Conservation (phyloP, 2,888 invertebrate species). For the Andrena marginata region DNA sequence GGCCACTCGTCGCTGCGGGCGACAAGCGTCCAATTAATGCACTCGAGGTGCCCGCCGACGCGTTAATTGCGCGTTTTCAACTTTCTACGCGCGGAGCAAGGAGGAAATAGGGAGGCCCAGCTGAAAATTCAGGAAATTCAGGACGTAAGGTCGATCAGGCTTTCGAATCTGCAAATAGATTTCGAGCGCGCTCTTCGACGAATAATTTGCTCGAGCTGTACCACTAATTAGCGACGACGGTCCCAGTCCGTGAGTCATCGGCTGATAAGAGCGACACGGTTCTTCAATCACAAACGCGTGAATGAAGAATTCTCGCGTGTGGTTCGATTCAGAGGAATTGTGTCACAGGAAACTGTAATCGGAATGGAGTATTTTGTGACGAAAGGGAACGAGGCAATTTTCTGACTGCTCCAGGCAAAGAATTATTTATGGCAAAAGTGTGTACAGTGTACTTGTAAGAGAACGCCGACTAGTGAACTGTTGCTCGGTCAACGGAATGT, state of each 20-base stretch:
- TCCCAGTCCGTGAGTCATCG: constrained; percentile 1
- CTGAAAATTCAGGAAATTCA: constrained; percentile 39
- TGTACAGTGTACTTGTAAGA: constrained; percentile 2
- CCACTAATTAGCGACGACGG: constrained; percentile 48
- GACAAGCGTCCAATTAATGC: constrained; percentile 46
- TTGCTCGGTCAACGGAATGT: not conserved
- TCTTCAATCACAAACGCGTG: not conserved
- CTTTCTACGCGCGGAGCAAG: constrained; percentile 46
- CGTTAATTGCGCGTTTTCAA: constrained; percentile 46
- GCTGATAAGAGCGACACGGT: constrained; percentile 18
- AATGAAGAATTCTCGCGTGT: constrained; percentile 2
- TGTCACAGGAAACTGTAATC: constrained; percentile 10
- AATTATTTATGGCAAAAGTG: not conserved
- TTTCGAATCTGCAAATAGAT: constrained; percentile 31
- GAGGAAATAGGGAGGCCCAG: not conserved
- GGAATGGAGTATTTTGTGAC: constrained; percentile 8
- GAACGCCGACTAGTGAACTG: not conserved
- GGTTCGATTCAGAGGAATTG: constrained; percentile 1
- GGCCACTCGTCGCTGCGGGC: not conserved
- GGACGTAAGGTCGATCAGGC: not conserved
- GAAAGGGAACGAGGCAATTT: not conserved
- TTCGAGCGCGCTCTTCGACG: not conserved
- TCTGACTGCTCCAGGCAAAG: not conserved
- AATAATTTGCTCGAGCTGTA: constrained; percentile 16
- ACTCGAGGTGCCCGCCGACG: constrained; percentile 20